Evolutionary conservation across 2,888 invertebrate genomes (phyloP), one percentile per base, ranked within the genome.

Genomic region (Elmis aenea): DNA sequence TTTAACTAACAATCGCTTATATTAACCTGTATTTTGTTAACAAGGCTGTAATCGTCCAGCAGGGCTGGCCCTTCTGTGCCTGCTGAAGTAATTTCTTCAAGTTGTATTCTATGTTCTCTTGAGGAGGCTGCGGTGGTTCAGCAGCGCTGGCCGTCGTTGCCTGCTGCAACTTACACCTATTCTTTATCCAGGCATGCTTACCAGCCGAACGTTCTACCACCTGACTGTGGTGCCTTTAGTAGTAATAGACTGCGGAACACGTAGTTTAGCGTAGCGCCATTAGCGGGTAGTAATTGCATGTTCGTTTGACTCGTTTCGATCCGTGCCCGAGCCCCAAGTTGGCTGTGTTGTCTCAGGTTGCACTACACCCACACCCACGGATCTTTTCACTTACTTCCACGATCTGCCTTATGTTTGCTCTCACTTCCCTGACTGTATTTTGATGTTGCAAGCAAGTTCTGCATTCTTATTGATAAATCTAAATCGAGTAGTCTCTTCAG

Each of bases 261-360:
- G 51, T 61, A 58, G 54, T 40, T 8, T 54, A 54, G 53, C 48
- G 39, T 46, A 54, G 52, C 46, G 55, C 49, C 46, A 49, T 48
- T 57, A 54, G 50, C 46, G 40, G 38, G 28, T 45, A 47, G 51
- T 46, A 50, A 51, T 41, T 61, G 59, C 59, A 59, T 61, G 59
- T 40, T 38, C 48, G 51, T 54, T 45, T 51, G 52, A n/a, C 52
- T 42, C 51, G 51, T 53, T n/a, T 43, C 43, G 42, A 39, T 48
- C 46, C 52, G 48, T 54, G 51, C 46, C 48, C 50, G 42, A 49
- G 41, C 41, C 58, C 61, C 59, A 48, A 59, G 56, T 59, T 65
- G 68, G 68, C 68, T 68, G 68, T 68, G 68, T 68, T 68, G 68
- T 68, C 66, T 66, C 55, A 54, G 62, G 62, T 62, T 64, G 65